A percentile compares a stretch with the other conserved stretches of the same genome.
phyloP scores from a whole-genome alignment of 2,113 vertebrate species.

The Xiphophorus couchianus region DNA sequence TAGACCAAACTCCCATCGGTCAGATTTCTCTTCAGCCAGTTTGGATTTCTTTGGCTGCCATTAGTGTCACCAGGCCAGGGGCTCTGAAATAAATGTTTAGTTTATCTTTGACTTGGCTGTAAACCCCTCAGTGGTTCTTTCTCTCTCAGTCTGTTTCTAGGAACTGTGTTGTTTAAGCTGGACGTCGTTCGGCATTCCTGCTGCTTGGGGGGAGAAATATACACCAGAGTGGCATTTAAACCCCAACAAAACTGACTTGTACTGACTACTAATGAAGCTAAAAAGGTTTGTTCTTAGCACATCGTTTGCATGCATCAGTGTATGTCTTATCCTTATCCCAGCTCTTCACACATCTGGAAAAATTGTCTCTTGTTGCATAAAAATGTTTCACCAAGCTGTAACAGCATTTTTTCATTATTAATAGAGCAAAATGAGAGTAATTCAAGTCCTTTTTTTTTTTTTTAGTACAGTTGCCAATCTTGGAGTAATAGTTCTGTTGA shows the following conservation, averaged over 20 bases:
- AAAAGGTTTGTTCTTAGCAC: not conserved
- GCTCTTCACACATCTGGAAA: no score
- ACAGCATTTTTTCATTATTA: no score
- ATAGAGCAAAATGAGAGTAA: no score
- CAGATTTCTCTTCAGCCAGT: conserved; percentile 7
- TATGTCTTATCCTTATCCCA: not conserved
- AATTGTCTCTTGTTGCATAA: no score
- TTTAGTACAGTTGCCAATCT: no score
- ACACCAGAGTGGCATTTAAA: conserved; percentile 50
- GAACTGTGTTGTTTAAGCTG: conserved; percentile 62
- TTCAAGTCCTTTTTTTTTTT: no score
- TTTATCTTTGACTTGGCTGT: conserved; percentile 70
- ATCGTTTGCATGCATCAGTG: not conserved
- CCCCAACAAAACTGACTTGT: conserved; percentile 25
- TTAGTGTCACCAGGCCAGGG: conserved; percentile 38
- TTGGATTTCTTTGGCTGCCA: conserved; percentile 36
- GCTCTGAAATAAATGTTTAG: conserved; percentile 58
- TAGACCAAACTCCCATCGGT: not conserved
- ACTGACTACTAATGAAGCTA: conserved; percentile 29
- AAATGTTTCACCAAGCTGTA: no score
- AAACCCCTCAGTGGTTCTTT: conserved; percentile 31
- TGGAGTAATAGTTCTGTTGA: no score
- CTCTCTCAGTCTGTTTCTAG: conserved; percentile 43
- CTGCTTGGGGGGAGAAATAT: conserved; percentile 40
- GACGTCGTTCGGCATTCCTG: conserved; percentile 59